phyloP scores from a whole-genome alignment of 2,888 invertebrate genomes.

The Oligia latruncula region DNA sequence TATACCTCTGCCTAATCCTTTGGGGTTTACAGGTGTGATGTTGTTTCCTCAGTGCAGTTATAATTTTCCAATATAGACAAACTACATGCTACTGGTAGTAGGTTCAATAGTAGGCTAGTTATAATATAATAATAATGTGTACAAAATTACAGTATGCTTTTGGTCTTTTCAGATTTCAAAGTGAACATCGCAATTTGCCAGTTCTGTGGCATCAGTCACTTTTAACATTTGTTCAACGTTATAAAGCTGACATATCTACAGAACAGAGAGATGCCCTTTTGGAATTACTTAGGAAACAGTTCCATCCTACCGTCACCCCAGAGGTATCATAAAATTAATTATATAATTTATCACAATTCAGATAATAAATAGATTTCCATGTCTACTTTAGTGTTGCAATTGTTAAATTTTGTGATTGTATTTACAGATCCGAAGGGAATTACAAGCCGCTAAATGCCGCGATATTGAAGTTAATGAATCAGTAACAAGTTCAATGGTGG shows the following conservation, averaged over 20 bases:
- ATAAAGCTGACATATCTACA: slow-evolving; percentile 97
- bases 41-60: background rate
- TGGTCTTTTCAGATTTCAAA: slow-evolving; percentile 92
- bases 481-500: slow-evolving; percentile 76
- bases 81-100: background rate
- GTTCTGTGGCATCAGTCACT: slow-evolving; percentile 99
- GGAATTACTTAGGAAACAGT: slow-evolving; percentile 93
- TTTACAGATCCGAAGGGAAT: slow-evolving; percentile 94
- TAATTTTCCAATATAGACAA: background rate
- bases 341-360: background rate
- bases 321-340: slow-evolving; percentile 81
- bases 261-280: slow-evolving; percentile 97
- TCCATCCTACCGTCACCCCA: slow-evolving; percentile 93
- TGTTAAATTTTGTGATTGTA: slow-evolving; percentile 11
- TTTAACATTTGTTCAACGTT: slow-evolving; percentile 97
- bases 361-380: background rate
- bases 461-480: slow-evolving; percentile 91
- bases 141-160: background rate
- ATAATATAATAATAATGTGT: background rate
- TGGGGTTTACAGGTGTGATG: background rate
- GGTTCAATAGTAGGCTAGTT: background rate
- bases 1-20: background rate
- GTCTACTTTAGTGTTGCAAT: background rate
- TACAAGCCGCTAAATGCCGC: slow-evolving; percentile 95
- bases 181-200: slow-evolving; percentile 95